Percentiles rank a stretch among this genome's conserved stretches.
phyloP scores from a whole-genome alignment of 2,797 vertebrate species.

The Remorina albescens region DNA sequence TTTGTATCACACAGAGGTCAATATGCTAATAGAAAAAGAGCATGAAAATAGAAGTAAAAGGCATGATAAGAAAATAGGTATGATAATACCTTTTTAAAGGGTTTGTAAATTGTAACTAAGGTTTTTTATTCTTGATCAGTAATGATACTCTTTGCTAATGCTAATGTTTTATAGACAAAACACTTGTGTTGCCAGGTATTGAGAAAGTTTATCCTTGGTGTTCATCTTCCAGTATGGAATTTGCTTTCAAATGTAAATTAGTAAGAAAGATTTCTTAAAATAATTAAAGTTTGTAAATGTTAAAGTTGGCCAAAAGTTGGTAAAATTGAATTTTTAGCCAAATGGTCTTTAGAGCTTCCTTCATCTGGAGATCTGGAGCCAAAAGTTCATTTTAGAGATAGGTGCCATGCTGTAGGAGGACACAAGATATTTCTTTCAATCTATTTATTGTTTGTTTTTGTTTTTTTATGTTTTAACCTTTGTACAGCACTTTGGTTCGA shows the following conservation, averaged over 20 bases:
- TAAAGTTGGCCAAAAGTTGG: slow-evolving; percentile 7
- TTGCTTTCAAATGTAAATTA: background rate
- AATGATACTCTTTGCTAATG: background rate
- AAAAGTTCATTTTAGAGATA: slow-evolving; percentile 5
- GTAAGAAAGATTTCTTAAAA: background rate
- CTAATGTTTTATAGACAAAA: background rate
- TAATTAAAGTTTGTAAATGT: slow-evolving; percentile 3
- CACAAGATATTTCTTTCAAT: slow-evolving; percentile 2
- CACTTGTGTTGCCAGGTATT: background rate
- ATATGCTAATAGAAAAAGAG: too few species aligned
- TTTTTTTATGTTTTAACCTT: too few species aligned
- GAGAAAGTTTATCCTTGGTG: background rate
- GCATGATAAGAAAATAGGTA: too few species aligned
- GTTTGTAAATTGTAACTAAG: background rate
- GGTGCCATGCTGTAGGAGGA: background rate
- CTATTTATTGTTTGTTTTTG: too few species aligned
- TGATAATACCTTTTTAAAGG: background rate
- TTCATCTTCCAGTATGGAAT: background rate
- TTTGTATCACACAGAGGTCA: too few species aligned
- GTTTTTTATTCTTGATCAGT: too few species aligned
- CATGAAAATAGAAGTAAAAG: too few species aligned
- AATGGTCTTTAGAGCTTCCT: background rate
- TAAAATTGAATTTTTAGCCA: background rate
- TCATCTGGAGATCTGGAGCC: too few species aligned
- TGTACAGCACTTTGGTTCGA: too few species aligned